Evolutionary conservation across 2,888 invertebrate species (phyloP), one percentile per base, ranked within the genome.

Genomic region (Mythimna ferrago): DNA sequence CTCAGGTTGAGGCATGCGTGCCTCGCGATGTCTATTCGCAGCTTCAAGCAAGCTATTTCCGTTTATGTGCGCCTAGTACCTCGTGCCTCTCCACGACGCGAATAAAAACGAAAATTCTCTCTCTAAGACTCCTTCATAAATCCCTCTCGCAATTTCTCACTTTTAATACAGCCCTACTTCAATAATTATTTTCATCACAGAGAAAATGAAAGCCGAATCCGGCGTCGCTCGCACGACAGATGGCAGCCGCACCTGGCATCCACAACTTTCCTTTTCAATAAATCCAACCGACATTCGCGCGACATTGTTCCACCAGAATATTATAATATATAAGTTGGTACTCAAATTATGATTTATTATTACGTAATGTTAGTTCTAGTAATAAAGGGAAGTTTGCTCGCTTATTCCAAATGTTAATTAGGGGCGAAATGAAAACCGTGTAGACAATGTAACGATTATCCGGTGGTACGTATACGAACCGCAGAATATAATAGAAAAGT

Each of bases 401-500:
- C 61, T 78, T 82, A 85, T 80, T 74, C 73, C 69, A 71, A 81
- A 86, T 81, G 86, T 89, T 91, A 91, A 92, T 92, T 92, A 91
- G 90, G 89, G 80, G 88, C 85, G 81, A 89, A 91, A 89, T 84
- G 81, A 83, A 82, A 86, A 84, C 73, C 66, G 7, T 70, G 80
- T 79, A 82, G 80, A 86, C 86, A 86, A 83, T 83, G 83, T 85
- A 84, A 81, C 83, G 86, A 86, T 86, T 85, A 87, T 81, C 81
- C 80, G 81, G 73, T 66, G 87, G 81, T 85, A 89, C 86, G 86
- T 88, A 89, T 84, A 88, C 87, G 87, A 90, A 90, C 91, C 91
- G 78, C 91, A 84, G 82, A 84, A 85, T 84, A 94, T 93, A 94
- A 95, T 94, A 93, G 93, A 94, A 95, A 95, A 95, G 91, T 95